phyloP scores from a whole-genome alignment of 2,113 vertebrate species.

The Nycticebus coucang region DNA sequence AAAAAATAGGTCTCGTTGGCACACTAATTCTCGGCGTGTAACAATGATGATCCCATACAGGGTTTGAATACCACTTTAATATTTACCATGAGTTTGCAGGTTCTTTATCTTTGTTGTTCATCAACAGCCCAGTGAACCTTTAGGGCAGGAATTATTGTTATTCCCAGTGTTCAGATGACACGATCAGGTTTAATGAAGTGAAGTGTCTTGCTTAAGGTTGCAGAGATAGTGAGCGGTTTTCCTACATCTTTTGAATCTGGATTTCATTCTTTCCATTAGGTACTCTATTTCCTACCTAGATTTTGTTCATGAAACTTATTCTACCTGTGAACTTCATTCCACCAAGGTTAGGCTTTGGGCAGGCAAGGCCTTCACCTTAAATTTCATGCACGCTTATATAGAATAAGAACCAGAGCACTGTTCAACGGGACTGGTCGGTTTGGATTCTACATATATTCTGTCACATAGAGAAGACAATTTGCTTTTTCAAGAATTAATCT shows the following conservation, averaged over 20 bases:
- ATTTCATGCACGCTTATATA: neutral
- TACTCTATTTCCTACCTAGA: constrained; percentile 11
- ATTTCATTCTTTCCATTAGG: neutral
- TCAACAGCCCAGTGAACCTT: neutral
- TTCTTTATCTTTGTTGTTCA: constrained; percentile 54
- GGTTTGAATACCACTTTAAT: constrained; percentile 62
- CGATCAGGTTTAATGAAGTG: constrained; percentile 77
- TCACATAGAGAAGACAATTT: neutral
- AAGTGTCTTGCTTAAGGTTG: constrained; percentile 9
- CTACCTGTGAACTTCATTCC: neutral
- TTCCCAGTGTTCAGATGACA: constrained; percentile 37
- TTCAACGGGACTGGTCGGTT: no score
- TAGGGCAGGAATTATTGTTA: constrained; percentile 56
- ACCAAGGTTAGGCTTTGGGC: neutral
- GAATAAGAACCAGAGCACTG: neutral
- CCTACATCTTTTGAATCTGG: neutral
- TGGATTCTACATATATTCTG: neutral
- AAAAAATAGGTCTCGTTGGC: constrained; percentile 55
- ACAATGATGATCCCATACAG: neutral
- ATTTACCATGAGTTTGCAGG: constrained; percentile 69
- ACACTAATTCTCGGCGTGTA: constrained; percentile 27
- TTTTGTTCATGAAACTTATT: neutral
- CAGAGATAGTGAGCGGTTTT: neutral
- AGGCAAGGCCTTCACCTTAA: neutral
- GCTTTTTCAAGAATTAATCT: neutral